Evolutionary conservation across 1,140 invertebrate genomes (phyloP).

Genomic region (Temnothorax curvispinosus): DNA sequence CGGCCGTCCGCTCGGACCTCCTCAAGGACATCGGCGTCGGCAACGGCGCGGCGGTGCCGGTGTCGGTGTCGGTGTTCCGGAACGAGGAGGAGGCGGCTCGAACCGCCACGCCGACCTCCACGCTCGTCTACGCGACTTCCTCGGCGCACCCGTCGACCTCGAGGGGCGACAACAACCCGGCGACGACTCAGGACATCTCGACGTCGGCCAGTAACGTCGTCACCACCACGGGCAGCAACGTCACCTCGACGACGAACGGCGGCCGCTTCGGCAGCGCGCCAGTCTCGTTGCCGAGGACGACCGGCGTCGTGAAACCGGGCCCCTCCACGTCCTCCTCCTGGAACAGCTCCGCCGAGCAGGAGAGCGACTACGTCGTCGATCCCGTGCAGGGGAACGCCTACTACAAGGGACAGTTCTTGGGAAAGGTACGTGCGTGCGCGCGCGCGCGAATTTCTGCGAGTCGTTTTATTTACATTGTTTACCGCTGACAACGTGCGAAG

Average conservation of each 20-base stretch:
- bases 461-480: slow-evolving; percentile 11
- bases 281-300: slow-evolving; percentile 49
- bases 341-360: slow-evolving; percentile 79
- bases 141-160: slow-evolving; percentile 65
- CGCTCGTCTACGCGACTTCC: slow-evolving; percentile 56
- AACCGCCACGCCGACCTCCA: slow-evolving; percentile 60
- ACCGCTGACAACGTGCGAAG: neutral
- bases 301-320: slow-evolving; percentile 56
- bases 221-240: slow-evolving; percentile 39
- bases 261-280: slow-evolving; percentile 53
- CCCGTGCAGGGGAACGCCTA: slow-evolving; percentile 85
- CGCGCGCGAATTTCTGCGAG: neutral
- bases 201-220: slow-evolving; percentile 40
- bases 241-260: slow-evolving; percentile 57
- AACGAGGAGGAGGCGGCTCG: slow-evolving; percentile 49
- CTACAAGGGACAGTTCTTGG: slow-evolving; percentile 86
- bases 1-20: slow-evolving; percentile 15
- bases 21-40: slow-evolving; percentile 33
- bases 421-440: slow-evolving; percentile 83
- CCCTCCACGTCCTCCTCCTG: slow-evolving; percentile 69
- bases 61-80: slow-evolving; percentile 8
- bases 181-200: slow-evolving; percentile 32
- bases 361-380: slow-evolving; percentile 86
- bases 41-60: neutral
- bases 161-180: slow-evolving; percentile 55